Base-by-base conservation (phyloP, 2,113 vertebrate genomes). In the Peromyscus leucopus region DNA sequence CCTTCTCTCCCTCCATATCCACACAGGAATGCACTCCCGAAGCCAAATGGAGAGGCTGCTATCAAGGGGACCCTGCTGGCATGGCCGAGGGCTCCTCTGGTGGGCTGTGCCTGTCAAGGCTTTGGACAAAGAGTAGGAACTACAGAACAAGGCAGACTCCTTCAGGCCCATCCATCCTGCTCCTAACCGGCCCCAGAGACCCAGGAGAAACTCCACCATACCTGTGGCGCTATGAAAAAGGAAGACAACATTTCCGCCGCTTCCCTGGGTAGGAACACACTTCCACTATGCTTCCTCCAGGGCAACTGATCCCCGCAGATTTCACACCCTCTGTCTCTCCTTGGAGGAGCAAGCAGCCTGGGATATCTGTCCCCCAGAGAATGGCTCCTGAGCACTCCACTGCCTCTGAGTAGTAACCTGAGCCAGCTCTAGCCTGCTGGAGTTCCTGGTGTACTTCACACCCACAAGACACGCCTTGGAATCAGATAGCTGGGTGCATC, bases 281-380 rank as follows among this genome's bases (percentile, higher is more conserved):
- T 97, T 98, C 97, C 91, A 11, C 96, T 98, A 97, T 97, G 94
- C 93, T 95, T 95, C 97, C 96, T 95, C 89, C 87, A 48, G 91
- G 93, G 79, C 91, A 63, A 92, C 33, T 79, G 89, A 36, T 96
- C 91, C 93, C 85, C 17, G 69, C 74, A 48, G 86, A 79, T 42
- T 91, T 97, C 96, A 94, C 67, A 94, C 89, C 76, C 93, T 22
- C 59, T 0, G 7, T 74, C 71, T 22, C 48, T 90, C 67, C 13
- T 1, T 7, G 55, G 74, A 87, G 83, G 59, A 94, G 61, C 69
- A 2, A 0, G 72, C 28, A 0, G 91, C 39, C 59, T 91, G 93
- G 67, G 90, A 57, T 80, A n/a, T n/a, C n/a, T n/a, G 95, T 39
- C 74, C 85, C 67, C 59, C 69, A 0, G 42, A 74, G 90, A 74